A percentile compares a stretch with the other conserved stretches of the same genome.
Conservation (phyloP, 1,140 invertebrate species). For the Mylabris phalerata region DNA sequence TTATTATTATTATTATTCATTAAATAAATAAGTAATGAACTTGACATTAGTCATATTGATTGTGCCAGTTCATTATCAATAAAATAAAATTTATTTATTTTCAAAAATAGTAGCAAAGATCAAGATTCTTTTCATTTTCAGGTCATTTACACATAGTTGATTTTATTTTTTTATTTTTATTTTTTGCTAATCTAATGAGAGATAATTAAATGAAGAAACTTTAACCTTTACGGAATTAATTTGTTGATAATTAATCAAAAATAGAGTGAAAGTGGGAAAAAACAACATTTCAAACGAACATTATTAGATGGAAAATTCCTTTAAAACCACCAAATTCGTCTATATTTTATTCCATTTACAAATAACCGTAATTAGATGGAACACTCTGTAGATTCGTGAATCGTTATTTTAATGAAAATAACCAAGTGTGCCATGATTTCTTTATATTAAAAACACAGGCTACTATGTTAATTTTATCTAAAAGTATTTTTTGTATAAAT, state of each 20-base stretch:
- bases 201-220: neutral
- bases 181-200: neutral
- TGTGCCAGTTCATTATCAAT: neutral
- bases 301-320: neutral
- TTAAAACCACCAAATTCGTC: neutral
- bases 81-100: no score
- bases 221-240: neutral
- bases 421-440: no score
- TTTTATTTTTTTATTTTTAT: neutral
- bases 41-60: slow-evolving; percentile 29
- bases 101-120: slow-evolving; percentile 18
- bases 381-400: no score
- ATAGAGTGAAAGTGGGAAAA: neutral
- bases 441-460: no score
- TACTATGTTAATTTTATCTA: no score
- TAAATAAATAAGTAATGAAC: slow-evolving; percentile 19
- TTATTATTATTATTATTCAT: neutral
- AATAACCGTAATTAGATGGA: no score
- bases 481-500: no score
- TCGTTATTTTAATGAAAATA: no score
- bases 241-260: neutral
- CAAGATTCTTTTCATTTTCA: neutral
- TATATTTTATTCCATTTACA: no score
- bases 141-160: neutral
- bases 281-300: neutral